Evolutionary conservation across 2,888 invertebrate species (phyloP).

Genomic region (Apamea epomidion): DNA sequence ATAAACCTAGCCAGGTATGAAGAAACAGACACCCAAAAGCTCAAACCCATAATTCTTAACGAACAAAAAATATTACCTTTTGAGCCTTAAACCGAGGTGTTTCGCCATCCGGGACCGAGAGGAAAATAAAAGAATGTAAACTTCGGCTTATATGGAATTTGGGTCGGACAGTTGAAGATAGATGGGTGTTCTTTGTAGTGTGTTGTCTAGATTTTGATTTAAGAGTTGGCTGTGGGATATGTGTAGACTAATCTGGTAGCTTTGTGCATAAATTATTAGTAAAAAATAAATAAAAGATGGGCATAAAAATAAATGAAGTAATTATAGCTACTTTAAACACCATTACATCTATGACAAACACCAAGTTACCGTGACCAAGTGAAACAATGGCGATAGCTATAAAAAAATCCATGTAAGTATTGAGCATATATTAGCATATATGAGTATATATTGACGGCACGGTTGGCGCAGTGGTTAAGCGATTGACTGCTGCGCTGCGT

Average conservation of each 20-base stretch:
- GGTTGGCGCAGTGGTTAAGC: too few species aligned
- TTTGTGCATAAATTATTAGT: background rate
- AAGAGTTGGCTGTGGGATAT: background rate
- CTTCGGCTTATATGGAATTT: slow-evolving; percentile 53
- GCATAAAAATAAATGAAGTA: background rate
- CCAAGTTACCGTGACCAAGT: too few species aligned
- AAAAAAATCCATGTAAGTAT: too few species aligned
- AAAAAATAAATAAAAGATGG: background rate
- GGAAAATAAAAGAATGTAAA: slow-evolving; percentile 56
- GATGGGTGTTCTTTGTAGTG: slow-evolving; percentile 16
- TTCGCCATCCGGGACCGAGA: slow-evolving; percentile 49
- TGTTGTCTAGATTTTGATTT: background rate
- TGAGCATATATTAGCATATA: too few species aligned
- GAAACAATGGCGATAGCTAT: too few species aligned
- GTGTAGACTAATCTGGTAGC: background rate
- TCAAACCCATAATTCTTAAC: slow-evolving; percentile 45
- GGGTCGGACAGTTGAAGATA: slow-evolving; percentile 39
- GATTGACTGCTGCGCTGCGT: too few species aligned
- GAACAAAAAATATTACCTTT: slow-evolving; percentile 48
- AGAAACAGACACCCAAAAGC: background rate
- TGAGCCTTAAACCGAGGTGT: slow-evolving; percentile 42
- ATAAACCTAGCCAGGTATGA: background rate
- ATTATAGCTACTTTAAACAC: too few species aligned
- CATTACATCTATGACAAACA: too few species aligned
- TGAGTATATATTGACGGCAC: too few species aligned